Conservation (phyloP, 35 echinoderm and acorn worm species). For the Apostichopus japonicus region DNA sequence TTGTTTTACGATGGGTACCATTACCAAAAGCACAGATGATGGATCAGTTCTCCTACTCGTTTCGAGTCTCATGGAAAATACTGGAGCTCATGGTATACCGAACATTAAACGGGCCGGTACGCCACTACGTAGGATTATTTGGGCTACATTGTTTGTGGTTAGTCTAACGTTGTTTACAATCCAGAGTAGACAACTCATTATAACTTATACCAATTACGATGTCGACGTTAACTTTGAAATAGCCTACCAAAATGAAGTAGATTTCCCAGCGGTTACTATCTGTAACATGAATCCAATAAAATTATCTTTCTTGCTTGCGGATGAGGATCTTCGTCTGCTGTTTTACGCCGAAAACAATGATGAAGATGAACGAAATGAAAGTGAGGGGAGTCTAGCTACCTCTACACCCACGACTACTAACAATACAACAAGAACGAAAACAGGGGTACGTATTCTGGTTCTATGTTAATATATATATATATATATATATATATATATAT, state of each 20-base stretch:
- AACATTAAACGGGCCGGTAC: conserved; percentile 74
- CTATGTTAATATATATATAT: too few species aligned
- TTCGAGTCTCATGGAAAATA: conserved; percentile 47
- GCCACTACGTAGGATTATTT: conserved; percentile 47
- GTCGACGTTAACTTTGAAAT: conserved; percentile 72
- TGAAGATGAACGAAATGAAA: too few species aligned
- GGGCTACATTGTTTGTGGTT: conserved; percentile 65
- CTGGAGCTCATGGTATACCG: conserved; percentile 79
- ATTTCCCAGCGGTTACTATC: conserved; percentile 82
- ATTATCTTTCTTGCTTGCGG: neutral
- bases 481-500: too few species aligned
- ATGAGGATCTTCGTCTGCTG: too few species aligned
- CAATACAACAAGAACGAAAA: too few species aligned
- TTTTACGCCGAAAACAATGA: too few species aligned
- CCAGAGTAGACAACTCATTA: conserved; percentile 42
- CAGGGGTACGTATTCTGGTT: too few species aligned
- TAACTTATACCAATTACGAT: conserved; percentile 36
- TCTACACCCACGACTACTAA: too few species aligned
- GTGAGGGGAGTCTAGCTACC: too few species aligned
- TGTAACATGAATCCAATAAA: conserved; percentile 89
- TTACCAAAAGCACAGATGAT: neutral
- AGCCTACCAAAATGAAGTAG: conserved; percentile 7
- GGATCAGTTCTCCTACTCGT: conserved; percentile 38
- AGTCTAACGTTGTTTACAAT: conserved; percentile 52
- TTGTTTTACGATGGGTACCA: too few species aligned